Base-by-base conservation (phyloP, 1,140 invertebrate genomes). In the Drosophila azteca region DNA sequence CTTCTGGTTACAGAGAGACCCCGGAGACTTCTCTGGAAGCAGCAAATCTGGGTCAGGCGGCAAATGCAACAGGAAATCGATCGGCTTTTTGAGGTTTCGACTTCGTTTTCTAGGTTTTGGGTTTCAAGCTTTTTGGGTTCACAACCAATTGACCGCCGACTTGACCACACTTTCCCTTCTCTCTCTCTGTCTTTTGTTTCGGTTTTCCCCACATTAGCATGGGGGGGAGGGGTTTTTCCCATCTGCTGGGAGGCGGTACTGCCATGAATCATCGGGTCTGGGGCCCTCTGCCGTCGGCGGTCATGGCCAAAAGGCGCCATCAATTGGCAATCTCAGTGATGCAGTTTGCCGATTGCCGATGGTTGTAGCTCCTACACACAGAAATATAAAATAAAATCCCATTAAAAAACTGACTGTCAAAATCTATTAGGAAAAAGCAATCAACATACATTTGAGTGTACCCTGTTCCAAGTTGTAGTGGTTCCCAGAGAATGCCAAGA, bases 61-160 rank as follows among this genome's bases (percentile, higher is more conserved):
- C 66, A 6, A 70, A 62, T 50, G 66, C 71, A 63, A 63, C 68
- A 68, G 51, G 64, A 76, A 77, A 77, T 49, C 65, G 57, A 77
- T 77, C 45, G 54, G 35, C 59, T 73, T 52, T 51, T 57, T 57
- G 17, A 39, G 58, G 68, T 49, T 17, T 57, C 13, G n/a, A 20
- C 41, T 55, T 31, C 7, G 9, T 29, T 54, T 55, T 31, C n/a
- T 35, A 3, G 35, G n/a, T 26, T 54, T 55, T 52, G 11, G 26
- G 48, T 24, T 50, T 7, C 48, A 6, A 6, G 48, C 13, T 41
- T 39, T 39, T 68, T 3, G 66, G 51, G 29, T 29, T 54, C 13
- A 46, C 17, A 66, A 20, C 17, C 54, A 49, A 26, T 41, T 45
- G 35, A 68, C 49, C 53, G 65, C 62, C 53, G 48, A 45, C 43